Percentiles rank a stretch among this genome's conserved stretches.
phyloP scores from a whole-genome alignment of 2,113 vertebrate genomes.

The Heterochromis multidens region DNA sequence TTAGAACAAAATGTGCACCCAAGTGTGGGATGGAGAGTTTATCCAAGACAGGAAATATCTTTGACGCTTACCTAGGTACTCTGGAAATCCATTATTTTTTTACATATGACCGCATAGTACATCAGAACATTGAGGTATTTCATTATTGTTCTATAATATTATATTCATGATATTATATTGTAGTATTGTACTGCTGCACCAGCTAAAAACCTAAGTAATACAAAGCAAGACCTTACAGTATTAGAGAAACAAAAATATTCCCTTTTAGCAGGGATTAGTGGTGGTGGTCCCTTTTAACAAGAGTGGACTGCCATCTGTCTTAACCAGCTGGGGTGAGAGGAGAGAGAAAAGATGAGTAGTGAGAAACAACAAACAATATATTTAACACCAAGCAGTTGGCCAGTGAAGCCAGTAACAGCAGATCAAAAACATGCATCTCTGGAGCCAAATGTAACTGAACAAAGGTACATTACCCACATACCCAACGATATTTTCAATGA shows the following conservation, averaged over 20 bases:
- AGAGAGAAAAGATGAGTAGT: not conserved
- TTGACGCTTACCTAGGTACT: not conserved
- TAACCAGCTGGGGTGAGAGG: not conserved
- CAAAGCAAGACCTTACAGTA: not conserved
- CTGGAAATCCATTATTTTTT: not conserved
- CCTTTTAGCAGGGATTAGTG: not conserved
- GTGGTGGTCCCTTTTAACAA: not conserved
- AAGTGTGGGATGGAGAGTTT: not conserved
- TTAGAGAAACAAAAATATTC: not conserved
- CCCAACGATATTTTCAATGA: not conserved
- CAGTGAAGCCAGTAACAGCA: not conserved
- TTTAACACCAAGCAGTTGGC: not conserved
- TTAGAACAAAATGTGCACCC: not conserved
- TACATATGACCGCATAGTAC: not conserved
- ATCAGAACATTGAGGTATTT: not conserved
- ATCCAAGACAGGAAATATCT: not conserved
- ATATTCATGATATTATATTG: not conserved
- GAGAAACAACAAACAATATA: not conserved
- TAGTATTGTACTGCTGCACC: not conserved
- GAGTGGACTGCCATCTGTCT: not conserved
- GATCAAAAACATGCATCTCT: not conserved
- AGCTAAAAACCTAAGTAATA: not conserved
- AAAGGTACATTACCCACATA: not conserved
- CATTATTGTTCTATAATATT: not conserved
- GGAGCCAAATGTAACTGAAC: not conserved